Conservation (phyloP, 2,888 invertebrate genomes). For the Apeira syringaria region DNA sequence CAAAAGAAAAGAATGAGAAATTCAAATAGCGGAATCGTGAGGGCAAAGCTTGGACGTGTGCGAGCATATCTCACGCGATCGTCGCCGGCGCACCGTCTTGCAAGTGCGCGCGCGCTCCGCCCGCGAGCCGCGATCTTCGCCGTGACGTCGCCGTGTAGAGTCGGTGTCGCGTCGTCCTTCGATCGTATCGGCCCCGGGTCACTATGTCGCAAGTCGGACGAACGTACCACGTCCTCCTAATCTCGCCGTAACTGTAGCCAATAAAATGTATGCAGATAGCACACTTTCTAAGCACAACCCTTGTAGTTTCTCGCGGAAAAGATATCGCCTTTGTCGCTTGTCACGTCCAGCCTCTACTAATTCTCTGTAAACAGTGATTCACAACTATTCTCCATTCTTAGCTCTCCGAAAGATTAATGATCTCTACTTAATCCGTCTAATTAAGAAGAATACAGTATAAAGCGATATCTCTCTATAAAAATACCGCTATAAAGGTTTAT, state of each 20-base stretch:
- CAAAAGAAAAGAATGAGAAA: constrained; percentile 32
- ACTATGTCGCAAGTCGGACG: constrained; percentile 59
- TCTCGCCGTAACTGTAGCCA: constrained; percentile 45
- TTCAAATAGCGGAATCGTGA: constrained; percentile 55
- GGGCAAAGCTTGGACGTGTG: constrained; percentile 55
- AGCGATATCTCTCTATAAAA: constrained; percentile 17
- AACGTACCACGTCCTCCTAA: constrained; percentile 41
- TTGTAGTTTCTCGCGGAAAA: constrained; percentile 25
- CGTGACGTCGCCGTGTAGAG: constrained; percentile 14
- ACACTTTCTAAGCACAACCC: constrained; percentile 42
- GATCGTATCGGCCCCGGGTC: constrained; percentile 56
- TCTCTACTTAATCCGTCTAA: constrained; percentile 17
- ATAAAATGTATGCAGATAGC: constrained; percentile 43
- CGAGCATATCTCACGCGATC: constrained; percentile 71
- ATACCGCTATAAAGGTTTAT: constrained; percentile 18
- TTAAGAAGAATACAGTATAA: constrained; percentile 20
- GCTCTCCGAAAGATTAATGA: constrained; percentile 12
- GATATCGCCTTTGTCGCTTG: constrained; percentile 14
- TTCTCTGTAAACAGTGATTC: constrained; percentile 8
- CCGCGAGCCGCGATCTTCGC: constrained; percentile 33
- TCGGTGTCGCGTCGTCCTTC: constrained; percentile 41
- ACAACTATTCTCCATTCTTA: constrained; percentile 1
- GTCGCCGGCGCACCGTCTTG: constrained; percentile 9
- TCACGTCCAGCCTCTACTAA: constrained; percentile 10
- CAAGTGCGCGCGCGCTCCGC: too few relatives aligned